Percentiles rank a stretch among this genome's conserved stretches.
Conservation (phyloP, 2,113 vertebrate species). For the Rhodinocichla rosea region DNA sequence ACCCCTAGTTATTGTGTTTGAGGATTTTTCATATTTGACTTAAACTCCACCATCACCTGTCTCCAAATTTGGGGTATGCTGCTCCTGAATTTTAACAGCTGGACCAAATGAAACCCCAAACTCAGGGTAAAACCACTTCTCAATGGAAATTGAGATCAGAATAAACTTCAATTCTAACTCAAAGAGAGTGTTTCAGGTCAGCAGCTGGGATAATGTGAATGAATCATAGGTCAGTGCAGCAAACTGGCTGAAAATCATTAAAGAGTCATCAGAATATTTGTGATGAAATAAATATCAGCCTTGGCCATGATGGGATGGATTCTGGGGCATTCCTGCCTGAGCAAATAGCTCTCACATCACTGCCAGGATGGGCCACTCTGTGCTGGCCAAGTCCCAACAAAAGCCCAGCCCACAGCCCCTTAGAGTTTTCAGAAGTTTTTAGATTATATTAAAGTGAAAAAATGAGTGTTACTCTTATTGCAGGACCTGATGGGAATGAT, state of each 20-base stretch:
- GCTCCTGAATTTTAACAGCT: background rate
- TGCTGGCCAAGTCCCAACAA: background rate
- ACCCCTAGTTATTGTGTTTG: background rate
- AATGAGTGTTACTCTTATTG: background rate
- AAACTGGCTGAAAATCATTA: background rate
- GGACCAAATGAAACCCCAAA: fast-evolving
- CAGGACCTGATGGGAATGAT: background rate
- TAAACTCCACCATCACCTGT: background rate
- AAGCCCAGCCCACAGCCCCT: background rate
- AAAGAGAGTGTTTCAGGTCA: background rate
- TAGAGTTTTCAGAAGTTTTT: background rate
- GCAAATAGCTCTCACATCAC: background rate
- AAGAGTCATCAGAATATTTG: background rate
- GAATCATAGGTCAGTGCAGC: background rate
- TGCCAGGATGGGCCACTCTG: background rate
- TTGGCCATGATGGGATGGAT: background rate
- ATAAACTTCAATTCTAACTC: background rate
- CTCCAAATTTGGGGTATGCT: background rate
- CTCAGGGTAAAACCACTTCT: background rate
- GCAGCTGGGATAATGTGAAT: background rate
- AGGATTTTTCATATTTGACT: background rate
- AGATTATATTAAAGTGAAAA: background rate
- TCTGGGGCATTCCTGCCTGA: background rate
- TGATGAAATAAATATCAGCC: background rate
- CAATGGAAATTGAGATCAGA: background rate